phyloP scores from a whole-genome alignment of 2,888 invertebrate genomes.

The Teleiodes luculella region DNA sequence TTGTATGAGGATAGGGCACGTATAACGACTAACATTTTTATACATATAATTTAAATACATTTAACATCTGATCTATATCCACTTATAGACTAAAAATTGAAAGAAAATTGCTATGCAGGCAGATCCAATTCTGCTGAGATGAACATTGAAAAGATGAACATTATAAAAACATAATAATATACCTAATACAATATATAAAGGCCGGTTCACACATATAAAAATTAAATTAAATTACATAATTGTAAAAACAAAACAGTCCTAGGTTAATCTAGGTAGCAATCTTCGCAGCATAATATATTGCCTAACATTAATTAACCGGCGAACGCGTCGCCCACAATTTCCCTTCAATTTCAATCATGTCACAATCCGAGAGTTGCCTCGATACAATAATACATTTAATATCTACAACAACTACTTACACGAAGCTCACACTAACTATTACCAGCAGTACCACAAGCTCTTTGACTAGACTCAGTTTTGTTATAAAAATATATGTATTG shows the following conservation, averaged over 20 bases:
- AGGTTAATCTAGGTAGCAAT: no score
- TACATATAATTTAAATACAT: not conserved
- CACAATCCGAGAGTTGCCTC: not conserved
- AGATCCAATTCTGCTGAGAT: not conserved
- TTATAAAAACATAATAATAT: no score
- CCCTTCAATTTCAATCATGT: not conserved
- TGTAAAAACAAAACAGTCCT: no score
- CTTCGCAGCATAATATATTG: not conserved
- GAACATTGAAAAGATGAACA: no score
- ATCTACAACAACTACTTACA: constrained; percentile 34
- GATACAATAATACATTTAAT: constrained; percentile 3
- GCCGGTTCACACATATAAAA: no score
- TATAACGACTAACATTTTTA: not conserved
- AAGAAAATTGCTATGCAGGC: not conserved
- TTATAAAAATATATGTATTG: constrained; percentile 19
- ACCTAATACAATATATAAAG: no score
- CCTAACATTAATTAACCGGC: not conserved
- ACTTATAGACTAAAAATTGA: not conserved
- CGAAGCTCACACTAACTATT: constrained; percentile 66
- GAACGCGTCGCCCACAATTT: not conserved
- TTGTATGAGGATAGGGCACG: not conserved
- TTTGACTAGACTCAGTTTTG: constrained; percentile 39
- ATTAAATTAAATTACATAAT: no score
- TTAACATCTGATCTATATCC: not conserved
- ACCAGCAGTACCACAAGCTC: constrained; percentile 67